Conservation (phyloP, 2,888 invertebrate genomes). For the Salpingus planirostris region DNA sequence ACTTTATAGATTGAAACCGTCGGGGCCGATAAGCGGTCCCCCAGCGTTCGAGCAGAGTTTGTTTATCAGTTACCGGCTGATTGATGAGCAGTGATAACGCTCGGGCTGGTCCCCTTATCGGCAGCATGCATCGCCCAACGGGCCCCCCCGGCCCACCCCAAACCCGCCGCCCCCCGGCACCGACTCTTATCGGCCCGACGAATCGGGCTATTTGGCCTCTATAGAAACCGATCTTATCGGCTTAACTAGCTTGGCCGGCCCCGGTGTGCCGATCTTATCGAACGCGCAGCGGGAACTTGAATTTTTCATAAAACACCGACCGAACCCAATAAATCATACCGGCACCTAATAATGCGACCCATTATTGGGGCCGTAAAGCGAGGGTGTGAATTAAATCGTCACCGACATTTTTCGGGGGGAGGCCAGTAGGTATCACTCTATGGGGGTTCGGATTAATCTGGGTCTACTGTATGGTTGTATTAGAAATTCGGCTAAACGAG, state of each 20-base stretch:
- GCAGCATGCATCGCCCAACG: constrained; percentile 37
- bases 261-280: constrained; percentile 48
- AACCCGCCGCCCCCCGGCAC: constrained; percentile 27
- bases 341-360: constrained; percentile 14
- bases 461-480: neutral
- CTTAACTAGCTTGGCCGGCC: constrained; percentile 48
- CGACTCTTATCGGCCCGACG: constrained; percentile 30
- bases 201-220: constrained; percentile 44
- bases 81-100: constrained; percentile 43
- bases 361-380: constrained; percentile 6
- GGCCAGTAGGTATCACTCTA: neutral
- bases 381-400: constrained; percentile 10
- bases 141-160: constrained; percentile 27
- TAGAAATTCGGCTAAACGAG: too few species aligned
- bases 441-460: neutral
- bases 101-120: constrained; percentile 40
- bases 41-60: constrained; percentile 40
- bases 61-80: constrained; percentile 42
- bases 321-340: constrained; percentile 41
- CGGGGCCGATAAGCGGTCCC: constrained; percentile 46
- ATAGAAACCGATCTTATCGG: constrained; percentile 47
- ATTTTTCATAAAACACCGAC: constrained; percentile 29
- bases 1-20: constrained; percentile 46
- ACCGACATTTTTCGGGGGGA: neutral
- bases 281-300: constrained; percentile 27